Base-by-base conservation (phyloP, 2,113 vertebrate species). In the Coracopsis vasa region DNA sequence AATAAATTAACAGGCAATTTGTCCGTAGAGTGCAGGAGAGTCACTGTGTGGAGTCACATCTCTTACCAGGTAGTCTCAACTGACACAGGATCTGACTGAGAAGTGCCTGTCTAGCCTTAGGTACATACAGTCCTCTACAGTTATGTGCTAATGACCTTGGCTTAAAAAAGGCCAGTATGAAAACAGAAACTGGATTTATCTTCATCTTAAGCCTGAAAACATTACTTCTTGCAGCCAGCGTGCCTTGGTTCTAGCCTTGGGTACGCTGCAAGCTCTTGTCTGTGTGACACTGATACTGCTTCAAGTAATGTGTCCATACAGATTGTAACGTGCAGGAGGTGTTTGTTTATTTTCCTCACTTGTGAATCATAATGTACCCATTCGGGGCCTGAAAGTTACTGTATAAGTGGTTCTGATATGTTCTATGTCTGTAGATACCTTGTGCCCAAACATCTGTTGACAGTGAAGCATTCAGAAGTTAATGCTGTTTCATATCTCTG, bases 301-400 rank as follows among this genome's bases (percentile, higher is more conserved):
- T 79, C 74, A 12, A 48, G 42, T 53, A 44, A 8, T 0, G 0
- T 27, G 42, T 72, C 48, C 3, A 0, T 83, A 3, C 27, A 33
- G 19, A 37, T 51, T 37, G 60, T 69, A 20, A 15, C 4, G 10
- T 21, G 17, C 31, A 39, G 9, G 77, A 18, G 7, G 2, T 42
- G n/a, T 24, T 41, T 42, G 35, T 44, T 69, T 50, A 11, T 45
- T 70, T 79, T 64, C 31, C 50, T 79, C 41, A 31, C 16, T 18
- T 20, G 7, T 75, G 28, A 62, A 33, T 62, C 19, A 10, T 54
- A 3, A 35, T 31, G 28, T 50, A 9, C 25, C 20, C 3, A 1
- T n/a, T 44, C n/a, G 60, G 37, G 16, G 44, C 35, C 25, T 47
- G 47, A 45, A 53, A 35, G 65, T 41, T 56, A 14, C 47, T 45